These are phyloP conservation scores for Orgyia antiqua DNA, from an alignment of 2,888 invertebrate genomes.

Conservation along the genomic window DNA sequence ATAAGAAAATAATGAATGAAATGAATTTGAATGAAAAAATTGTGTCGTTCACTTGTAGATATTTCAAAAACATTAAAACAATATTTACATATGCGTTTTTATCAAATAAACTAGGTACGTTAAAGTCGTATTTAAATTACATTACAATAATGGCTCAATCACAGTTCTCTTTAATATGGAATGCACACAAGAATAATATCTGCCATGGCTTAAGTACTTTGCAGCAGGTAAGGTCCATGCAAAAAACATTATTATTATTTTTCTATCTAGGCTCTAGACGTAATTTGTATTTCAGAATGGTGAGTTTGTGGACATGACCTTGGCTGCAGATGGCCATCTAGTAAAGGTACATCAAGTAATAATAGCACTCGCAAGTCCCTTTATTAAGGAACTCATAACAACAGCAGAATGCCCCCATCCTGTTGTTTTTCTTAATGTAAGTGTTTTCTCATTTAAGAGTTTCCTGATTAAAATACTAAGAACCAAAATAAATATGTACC, in stretches of 20 bases:
- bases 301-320: conserved; percentile 70
- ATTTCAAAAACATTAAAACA: no score
- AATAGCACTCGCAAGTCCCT: conserved; percentile 67
- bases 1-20: no score
- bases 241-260: neutral
- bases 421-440: conserved; percentile 66
- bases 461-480: no score
- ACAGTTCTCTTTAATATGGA: conserved; percentile 51
- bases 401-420: conserved; percentile 61
- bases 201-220: conserved; percentile 47
- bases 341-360: conserved; percentile 69
- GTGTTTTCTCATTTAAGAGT: no score
- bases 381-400: conserved; percentile 58
- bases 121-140: no score
- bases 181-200: conserved; percentile 47
- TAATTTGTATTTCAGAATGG: conserved; percentile 43
- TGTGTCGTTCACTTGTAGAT: no score
- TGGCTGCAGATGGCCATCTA: conserved; percentile 66
- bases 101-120: no score
- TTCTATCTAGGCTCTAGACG: neutral
- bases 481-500: no score
- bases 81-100: no score
- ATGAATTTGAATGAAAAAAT: no score
- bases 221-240: conserved; percentile 57
- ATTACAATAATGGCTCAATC: conserved; percentile 44